These are phyloP conservation scores for Choloepus hoffmanni DNA, from an alignment of 2,113 vertebrate genomes.

Conservation along the genomic window DNA sequence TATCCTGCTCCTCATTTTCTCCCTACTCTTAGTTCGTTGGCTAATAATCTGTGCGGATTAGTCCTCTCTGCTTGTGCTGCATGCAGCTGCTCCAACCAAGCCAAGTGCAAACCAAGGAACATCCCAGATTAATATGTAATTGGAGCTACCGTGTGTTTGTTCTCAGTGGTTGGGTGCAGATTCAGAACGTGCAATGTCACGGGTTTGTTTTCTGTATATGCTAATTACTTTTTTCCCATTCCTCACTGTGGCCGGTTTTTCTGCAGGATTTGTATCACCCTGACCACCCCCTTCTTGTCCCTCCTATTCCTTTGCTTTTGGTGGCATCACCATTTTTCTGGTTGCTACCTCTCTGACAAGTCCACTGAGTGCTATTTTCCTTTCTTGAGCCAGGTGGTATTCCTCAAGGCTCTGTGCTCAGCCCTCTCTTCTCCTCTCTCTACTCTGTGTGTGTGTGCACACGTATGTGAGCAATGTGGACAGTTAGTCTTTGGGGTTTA, in stretches of 20 bases:
- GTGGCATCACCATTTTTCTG: background rate
- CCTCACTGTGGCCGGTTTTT: background rate
- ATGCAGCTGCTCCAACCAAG: background rate
- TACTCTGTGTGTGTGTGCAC: background rate
- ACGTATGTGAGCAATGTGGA: background rate
- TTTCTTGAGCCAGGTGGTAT: background rate
- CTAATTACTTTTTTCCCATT: no score
- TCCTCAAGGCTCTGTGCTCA: background rate
- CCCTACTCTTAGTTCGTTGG: background rate
- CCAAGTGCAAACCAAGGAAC: background rate
- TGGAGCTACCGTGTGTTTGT: background rate
- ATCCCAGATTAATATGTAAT: background rate
- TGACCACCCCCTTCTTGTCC: background rate
- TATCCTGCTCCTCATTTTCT: background rate
- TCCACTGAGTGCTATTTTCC: background rate
- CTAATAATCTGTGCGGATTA: background rate
- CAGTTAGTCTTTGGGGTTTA: background rate
- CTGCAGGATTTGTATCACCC: background rate
- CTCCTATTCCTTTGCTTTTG: background rate
- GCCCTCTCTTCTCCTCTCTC: background rate
- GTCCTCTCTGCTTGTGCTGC: background rate
- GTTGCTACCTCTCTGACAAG: background rate
- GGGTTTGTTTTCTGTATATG: background rate
- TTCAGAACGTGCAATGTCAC: background rate
- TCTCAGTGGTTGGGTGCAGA: background rate